phyloP scores from a whole-genome alignment of 2,113 vertebrate species.

The Burhinus oedicnemus region DNA sequence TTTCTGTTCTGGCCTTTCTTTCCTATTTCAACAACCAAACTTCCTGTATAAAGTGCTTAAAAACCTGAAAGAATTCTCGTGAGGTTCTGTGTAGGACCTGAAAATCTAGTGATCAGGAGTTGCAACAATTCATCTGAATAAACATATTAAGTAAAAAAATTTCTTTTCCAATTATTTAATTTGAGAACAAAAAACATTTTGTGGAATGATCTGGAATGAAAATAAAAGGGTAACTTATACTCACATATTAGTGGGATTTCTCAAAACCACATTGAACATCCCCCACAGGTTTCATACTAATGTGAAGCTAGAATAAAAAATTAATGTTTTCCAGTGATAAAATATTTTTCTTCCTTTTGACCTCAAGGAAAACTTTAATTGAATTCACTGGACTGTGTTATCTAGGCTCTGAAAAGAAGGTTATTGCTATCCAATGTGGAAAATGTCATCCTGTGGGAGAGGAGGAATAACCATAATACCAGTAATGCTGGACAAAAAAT shows the following conservation, averaged over 20 bases:
- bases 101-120: background rate
- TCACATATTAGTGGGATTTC: background rate
- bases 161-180: background rate
- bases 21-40: fast-evolving
- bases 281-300: background rate
- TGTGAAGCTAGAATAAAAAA: background rate
- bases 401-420: background rate
- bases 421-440: background rate
- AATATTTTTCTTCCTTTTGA: background rate
- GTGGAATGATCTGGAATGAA: background rate
- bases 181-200: background rate
- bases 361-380: background rate
- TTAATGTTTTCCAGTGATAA: background rate
- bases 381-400: background rate
- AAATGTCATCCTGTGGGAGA: constrained; percentile 19
- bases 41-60: background rate
- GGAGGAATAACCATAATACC: constrained; percentile 31
- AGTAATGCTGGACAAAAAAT: background rate
- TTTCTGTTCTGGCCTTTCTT: background rate
- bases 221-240: background rate
- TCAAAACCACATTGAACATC: background rate
- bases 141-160: background rate
- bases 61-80: background rate
- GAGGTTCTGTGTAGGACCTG: background rate
- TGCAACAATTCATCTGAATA: background rate